A percentile compares a stretch with the other conserved stretches of the same genome.
These are phyloP conservation scores for Tiaroga cobitis DNA, from an alignment of 2,797 vertebrate genomes.

Conservation along the genomic window DNA sequence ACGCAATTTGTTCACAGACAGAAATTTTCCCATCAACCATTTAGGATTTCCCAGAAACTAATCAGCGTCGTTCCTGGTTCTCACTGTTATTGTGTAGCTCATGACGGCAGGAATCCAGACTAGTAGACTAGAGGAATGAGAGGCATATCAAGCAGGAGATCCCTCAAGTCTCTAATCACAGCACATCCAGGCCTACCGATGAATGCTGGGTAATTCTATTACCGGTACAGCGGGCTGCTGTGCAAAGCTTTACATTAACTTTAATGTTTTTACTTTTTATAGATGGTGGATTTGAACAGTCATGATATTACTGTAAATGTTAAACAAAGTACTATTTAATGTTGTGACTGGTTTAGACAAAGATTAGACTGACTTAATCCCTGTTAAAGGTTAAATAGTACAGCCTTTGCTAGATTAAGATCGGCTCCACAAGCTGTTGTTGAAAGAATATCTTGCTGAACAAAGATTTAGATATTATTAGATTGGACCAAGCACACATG, in stretches of 20 bases:
- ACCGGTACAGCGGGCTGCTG: slow-evolving; percentile 6
- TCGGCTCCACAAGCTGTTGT: not conserved
- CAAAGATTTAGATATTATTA: slow-evolving; percentile 27
- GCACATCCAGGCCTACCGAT: slow-evolving; percentile 13
- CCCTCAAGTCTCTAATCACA: slow-evolving; percentile 34
- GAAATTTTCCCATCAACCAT: slow-evolving; percentile 2
- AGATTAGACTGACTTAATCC: not conserved
- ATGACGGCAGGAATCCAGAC: not conserved
- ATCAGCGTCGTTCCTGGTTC: not conserved
- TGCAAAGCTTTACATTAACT: not conserved
- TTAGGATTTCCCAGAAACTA: slow-evolving; percentile 28
- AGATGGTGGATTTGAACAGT: not conserved
- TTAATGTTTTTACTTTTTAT: not conserved
- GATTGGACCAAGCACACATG: slow-evolving; percentile 2
- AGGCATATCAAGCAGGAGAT: slow-evolving; percentile 23
- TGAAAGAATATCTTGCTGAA: not conserved
- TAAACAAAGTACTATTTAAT: not conserved
- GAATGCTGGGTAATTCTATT: slow-evolving; percentile 31
- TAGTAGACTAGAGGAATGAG: slow-evolving; percentile 30
- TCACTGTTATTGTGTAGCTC: slow-evolving; percentile 14
- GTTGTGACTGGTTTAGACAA: not conserved
- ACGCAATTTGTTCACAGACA: slow-evolving; percentile 31
- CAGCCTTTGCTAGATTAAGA: slow-evolving; percentile 15
- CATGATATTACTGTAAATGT: not conserved
- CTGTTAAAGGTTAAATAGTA: slow-evolving; percentile 9